Evolutionary conservation across 2,888 invertebrate species (phyloP), one percentile per base, ranked within the genome.

Genomic region (Heliconius ismenius): DNA sequence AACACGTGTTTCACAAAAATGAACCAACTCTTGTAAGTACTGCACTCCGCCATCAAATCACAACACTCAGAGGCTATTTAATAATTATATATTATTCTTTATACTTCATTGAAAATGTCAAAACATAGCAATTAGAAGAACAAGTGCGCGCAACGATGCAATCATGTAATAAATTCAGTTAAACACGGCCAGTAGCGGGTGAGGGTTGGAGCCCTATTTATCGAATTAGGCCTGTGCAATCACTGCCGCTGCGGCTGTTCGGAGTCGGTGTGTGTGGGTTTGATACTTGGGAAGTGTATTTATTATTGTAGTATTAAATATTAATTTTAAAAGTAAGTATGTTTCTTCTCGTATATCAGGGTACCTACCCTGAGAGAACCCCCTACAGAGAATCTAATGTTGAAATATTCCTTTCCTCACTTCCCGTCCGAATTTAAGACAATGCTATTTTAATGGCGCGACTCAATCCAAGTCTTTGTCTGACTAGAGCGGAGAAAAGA

Each of bases 211-310:
- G 85, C 85, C 87, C 89, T 88, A 91, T 89, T 91, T 90, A 91
- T 91, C 89, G 89, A 91, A 91, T 92, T 92, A 91, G 87, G 86
- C 85, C 87, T 87, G 88, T 86, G 90, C 91, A 91, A 92, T 92
- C 91, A 91, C 89, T 88, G 88, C 88, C 87, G 21, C 49, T 18
- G 49, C 49, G 87, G 86, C 84, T 85, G 86, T 86, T 88, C 85
- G 83, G 82, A 79, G 79, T 74, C 72, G 75, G 26, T 43, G 67
- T 75, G 78, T 21, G 32, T 7, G 67, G n/a, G 76, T 75, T 87
- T 87, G 86, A 85, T 85, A 83, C 83, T 86, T 84, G 68, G 1
- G 1, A 43, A 32, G 32, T 49, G 24, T 65, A 64, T 64, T 43
- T 62, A 49, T 26, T 68, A 15, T 28, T 43, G 24, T 60, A 11